Evolutionary conservation across 2,797 vertebrate species (phyloP).

Genomic region (Spinibarbus caldwelli): DNA sequence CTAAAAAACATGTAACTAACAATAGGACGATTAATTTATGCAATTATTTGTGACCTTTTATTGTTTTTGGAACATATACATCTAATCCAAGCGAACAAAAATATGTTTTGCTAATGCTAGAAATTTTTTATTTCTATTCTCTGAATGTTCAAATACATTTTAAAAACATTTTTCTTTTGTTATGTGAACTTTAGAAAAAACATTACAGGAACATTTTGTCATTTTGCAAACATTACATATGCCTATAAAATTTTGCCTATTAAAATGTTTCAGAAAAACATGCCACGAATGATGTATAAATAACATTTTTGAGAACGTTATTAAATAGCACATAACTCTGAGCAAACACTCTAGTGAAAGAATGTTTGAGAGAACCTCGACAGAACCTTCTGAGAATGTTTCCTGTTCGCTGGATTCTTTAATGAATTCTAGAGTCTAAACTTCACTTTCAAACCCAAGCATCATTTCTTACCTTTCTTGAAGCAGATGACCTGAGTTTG

Average conservation of each 20-base stretch:
- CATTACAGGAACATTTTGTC: too few relatives aligned
- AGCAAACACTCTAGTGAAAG: neutral
- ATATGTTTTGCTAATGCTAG: neutral
- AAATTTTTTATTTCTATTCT: neutral
- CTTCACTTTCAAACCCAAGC: neutral
- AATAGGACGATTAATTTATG: neutral
- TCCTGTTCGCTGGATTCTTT: neutral
- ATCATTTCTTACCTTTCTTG: conserved; percentile 72
- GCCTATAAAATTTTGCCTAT: neutral
- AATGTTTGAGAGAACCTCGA: neutral
- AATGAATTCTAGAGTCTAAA: neutral
- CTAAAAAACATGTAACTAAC: neutral
- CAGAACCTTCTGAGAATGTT: neutral
- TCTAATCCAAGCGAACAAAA: neutral
- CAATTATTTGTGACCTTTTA: neutral
- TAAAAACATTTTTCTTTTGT: neutral
- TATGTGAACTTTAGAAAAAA: neutral
- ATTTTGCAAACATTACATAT: too few relatives aligned
- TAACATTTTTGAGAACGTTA: neutral
- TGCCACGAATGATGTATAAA: neutral
- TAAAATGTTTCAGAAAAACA: neutral
- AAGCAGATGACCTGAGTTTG: conserved; percentile 75
- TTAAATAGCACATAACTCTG: neutral
- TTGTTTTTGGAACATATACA: neutral
- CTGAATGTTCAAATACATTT: neutral